Evolutionary conservation across 2,888 invertebrate genomes (phyloP).

Genomic region (Tanypteryx hageni): DNA sequence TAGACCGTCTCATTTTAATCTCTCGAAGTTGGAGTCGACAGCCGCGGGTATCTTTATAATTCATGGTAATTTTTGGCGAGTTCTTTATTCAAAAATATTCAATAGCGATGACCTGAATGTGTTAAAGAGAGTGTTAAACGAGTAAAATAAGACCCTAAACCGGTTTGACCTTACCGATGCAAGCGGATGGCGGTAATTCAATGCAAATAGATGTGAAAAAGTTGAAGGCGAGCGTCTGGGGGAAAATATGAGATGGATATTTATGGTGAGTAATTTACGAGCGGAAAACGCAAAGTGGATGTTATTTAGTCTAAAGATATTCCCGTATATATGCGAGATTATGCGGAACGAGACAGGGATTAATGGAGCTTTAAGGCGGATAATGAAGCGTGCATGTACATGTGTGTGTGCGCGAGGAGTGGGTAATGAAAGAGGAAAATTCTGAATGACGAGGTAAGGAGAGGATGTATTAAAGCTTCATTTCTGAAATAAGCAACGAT

Average conservation of each 20-base stretch:
- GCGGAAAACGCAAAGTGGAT: slow-evolving; percentile 56
- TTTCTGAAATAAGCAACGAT: neutral
- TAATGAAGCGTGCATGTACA: slow-evolving; percentile 42
- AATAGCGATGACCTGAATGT: slow-evolving; percentile 36
- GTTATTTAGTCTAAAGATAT: slow-evolving; percentile 43
- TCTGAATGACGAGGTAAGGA: neutral
- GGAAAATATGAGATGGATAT: slow-evolving; percentile 58
- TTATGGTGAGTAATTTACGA: slow-evolving; percentile 59
- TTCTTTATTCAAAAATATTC: slow-evolving; percentile 59
- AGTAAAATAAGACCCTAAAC: slow-evolving; percentile 35
- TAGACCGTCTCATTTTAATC: slow-evolving; percentile 1
- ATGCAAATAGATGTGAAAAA: slow-evolving; percentile 62
- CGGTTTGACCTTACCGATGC: slow-evolving; percentile 5
- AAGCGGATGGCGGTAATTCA: slow-evolving; percentile 48
- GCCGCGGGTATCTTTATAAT: slow-evolving; percentile 12
- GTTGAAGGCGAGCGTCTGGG: slow-evolving; percentile 44
- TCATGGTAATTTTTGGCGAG: neutral
- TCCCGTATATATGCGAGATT: slow-evolving; percentile 48
- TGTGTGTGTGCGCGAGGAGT: neutral
- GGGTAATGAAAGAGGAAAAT: slow-evolving; percentile 15
- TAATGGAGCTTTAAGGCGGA: slow-evolving; percentile 20
- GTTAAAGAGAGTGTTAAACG: slow-evolving; percentile 45
- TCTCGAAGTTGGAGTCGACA: neutral
- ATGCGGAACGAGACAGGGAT: slow-evolving; percentile 54
- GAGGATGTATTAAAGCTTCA: neutral